A percentile compares a stretch with the other conserved stretches of the same genome.
Conservation (phyloP, 2,888 invertebrate species). For the Pseudeuparius sepicola region DNA sequence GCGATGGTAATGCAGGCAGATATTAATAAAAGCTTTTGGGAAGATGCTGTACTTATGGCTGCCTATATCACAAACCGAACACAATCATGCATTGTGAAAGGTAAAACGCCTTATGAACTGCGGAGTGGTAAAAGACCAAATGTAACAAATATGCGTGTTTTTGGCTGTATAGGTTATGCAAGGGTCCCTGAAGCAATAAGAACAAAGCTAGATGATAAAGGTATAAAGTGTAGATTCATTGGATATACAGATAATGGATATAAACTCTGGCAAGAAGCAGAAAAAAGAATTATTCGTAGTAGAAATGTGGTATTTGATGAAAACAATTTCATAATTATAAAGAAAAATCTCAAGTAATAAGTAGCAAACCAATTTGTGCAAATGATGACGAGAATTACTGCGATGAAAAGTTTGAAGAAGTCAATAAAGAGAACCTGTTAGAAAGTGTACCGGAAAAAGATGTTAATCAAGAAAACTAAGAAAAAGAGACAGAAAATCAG, state of each 20-base stretch:
- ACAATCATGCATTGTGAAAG: slow-evolving; percentile 11
- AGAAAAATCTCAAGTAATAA: slow-evolving; percentile 5
- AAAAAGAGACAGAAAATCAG: slow-evolving; percentile 1
- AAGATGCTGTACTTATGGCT: too few species aligned
- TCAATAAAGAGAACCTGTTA: neutral
- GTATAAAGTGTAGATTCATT: slow-evolving; percentile 16
- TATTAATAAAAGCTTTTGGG: too few species aligned
- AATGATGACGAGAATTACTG: neutral
- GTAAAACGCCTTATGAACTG: slow-evolving; percentile 16
- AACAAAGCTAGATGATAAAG: slow-evolving; percentile 17
- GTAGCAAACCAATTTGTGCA: neutral
- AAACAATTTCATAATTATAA: slow-evolving; percentile 7
- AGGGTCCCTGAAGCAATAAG: slow-evolving; percentile 15
- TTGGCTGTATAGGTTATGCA: slow-evolving; percentile 17
- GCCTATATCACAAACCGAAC: slow-evolving; percentile 18
- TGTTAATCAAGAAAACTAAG: slow-evolving; percentile 1
- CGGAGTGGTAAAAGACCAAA: slow-evolving; percentile 15
- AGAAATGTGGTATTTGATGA: too few species aligned
- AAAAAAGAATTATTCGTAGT: too few species aligned
- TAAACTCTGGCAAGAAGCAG: too few species aligned
- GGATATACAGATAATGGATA: too few species aligned
- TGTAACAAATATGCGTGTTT: slow-evolving; percentile 17
- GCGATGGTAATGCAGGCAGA: too few species aligned
- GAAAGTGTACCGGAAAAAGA: neutral
- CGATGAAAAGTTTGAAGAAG: neutral